These are phyloP conservation scores for Dasyurus viverrinus DNA, from an alignment of 2,113 vertebrate species.

Conservation along the genomic window DNA sequence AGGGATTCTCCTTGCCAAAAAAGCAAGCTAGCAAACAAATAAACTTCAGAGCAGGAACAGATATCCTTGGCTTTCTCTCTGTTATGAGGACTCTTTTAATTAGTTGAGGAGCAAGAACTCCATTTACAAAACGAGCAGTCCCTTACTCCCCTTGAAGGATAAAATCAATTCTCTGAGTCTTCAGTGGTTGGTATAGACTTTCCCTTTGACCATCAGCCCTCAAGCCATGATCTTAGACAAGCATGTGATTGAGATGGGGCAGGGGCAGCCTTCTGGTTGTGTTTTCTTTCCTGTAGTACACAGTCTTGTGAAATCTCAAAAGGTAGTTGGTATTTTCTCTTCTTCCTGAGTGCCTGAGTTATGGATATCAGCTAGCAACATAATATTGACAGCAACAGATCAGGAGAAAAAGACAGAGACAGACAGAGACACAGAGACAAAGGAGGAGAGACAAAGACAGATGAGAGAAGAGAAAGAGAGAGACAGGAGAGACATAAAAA, in stretches of 20 bases:
- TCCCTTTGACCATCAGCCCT: not conserved
- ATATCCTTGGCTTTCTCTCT: not conserved
- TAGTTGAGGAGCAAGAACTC: not conserved
- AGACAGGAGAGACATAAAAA: not conserved
- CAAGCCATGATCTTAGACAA: not conserved
- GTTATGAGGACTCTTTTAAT: not conserved
- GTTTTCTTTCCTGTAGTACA: not conserved
- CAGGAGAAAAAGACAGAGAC: not conserved
- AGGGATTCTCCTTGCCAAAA: not conserved
- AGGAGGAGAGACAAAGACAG: not conserved
- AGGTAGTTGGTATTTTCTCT: not conserved
- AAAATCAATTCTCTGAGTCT: not conserved
- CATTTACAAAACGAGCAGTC: not conserved
- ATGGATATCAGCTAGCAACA: not conserved
- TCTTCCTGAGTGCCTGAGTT: not conserved
- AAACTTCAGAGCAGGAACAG: not conserved
- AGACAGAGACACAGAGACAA: not conserved
- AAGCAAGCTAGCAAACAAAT: not conserved
- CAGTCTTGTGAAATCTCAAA: not conserved
- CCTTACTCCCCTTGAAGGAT: not conserved
- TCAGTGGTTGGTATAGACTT: not conserved
- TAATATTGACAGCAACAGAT: not conserved
- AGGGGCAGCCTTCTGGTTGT: not conserved
- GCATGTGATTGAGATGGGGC: not conserved
- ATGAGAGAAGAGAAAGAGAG: not conserved